Base-by-base conservation (phyloP, 2,888 invertebrate genomes). In the Rosalia funebris region DNA sequence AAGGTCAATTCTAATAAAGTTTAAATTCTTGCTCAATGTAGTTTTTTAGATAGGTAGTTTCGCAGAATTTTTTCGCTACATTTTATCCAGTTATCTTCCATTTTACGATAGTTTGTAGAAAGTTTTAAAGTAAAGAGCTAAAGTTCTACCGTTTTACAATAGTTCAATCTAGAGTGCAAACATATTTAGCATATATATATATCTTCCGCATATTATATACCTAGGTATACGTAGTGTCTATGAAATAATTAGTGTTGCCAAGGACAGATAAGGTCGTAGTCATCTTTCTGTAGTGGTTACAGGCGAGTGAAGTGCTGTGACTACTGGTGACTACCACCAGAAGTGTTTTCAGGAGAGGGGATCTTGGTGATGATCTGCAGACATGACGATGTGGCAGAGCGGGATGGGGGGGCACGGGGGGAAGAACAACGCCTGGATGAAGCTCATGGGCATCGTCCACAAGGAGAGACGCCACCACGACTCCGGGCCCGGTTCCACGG, bases 401-500 rank as follows among this genome's bases (percentile, higher is more conserved):
- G 86, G 86, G 79, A 89, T 89, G 82, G 89, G 89, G 89, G 89
- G 79, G n/a, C 87, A 87, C 83, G 89, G 89, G 81, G 87, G 86
- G 77, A 86, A 87, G 79, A 90, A 90, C 85, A 91, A 91, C 82
- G 90, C 91, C 76, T 91, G 91, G 91, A 89, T 91, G 88, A 91
- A 91, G 81, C 83, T 91, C 71, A 91, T 91, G 91, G 91, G 91
- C 78, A 90, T 90, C 77, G 90, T 90, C 73, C 90, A 91, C 84
- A 90, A 90, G 83, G 89, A 90, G 78, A 83, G 89, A 66, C 84
- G 89, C 59, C 89, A 88, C 78, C 87, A 88, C 82, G 88, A 89
- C 68, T 85, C 86, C 61, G 82, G 80, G 65, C 84, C 84, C 58
- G 81, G 81, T 60, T 86, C 87, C 77, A 86, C 86, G 76, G 89